Base-by-base conservation (phyloP, 2,797 vertebrate genomes). In the Myotis findleyi region DNA sequence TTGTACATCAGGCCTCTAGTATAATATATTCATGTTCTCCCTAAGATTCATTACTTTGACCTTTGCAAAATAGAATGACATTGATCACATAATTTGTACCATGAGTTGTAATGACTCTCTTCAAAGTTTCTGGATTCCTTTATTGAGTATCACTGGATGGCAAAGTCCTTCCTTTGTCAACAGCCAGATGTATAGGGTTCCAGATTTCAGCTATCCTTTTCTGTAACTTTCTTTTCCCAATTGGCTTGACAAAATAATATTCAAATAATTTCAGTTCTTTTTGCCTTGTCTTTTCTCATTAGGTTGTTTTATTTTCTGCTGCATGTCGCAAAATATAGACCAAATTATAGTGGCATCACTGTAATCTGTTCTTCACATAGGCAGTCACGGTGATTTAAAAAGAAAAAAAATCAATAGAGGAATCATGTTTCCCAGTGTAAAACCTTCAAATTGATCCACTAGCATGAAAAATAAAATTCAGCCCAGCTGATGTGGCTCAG, bases 181-280 rank as follows among this genome's bases (percentile, higher is more conserved):
- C 1, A 57, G 14, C 5, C 38, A 62, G 68, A 73, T 53, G 13
- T 23, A 11, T 4, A 5, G 23, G 68, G 25, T 68, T 90, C 27
- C 33, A 47, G 64, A 73, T 72, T 72, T 25, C 44, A 76, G 64
- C 23, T 51, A 6, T 51, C 30, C 2, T 91, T 68, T 84, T 66
- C 80, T 75, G n/a, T 69, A 30, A 59, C 77, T 88, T 90, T 53
- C 9, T 91, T 68, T 30, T 25, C 20, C 14, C 47, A 84, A 2
- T 0, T 69, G 17, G 23, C 33, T 81, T 86, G 30, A 64, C 33
- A 95, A n/a, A 41, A 72, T 75, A 57, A 79, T 25, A 9, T 79
- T n/a, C 36, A 25, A 62, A 62, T 82, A 79, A 91, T 86, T 86
- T 14, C 33, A 57, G 27, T 84, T 92, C 89, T 80, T 94, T 93